Percentiles rank a stretch among this genome's conserved stretches.
phyloP scores from a whole-genome alignment of 2,113 vertebrate genomes.

The Pungitius pungitius region DNA sequence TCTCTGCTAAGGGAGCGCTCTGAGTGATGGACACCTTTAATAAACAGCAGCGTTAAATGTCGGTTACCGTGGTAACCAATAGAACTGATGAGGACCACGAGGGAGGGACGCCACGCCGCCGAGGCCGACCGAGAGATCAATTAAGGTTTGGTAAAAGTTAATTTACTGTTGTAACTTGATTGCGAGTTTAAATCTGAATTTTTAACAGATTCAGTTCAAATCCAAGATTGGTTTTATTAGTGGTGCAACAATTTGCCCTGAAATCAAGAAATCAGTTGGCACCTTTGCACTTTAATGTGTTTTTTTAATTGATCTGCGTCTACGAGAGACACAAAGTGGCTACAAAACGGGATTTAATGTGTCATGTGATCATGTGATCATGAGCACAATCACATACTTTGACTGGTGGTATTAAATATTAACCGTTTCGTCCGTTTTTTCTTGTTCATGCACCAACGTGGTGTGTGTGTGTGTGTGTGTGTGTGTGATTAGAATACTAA shows the following conservation, averaged over 20 bases:
- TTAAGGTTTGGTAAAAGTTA: not conserved
- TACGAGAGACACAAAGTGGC: no score
- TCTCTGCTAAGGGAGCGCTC: no score
- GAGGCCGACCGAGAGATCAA: not conserved
- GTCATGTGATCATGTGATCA: no score
- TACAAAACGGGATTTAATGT: not conserved
- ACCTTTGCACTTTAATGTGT: not conserved
- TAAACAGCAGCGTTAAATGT: not conserved
- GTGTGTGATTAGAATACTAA: constrained; percentile 29
- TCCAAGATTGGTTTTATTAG: not conserved
- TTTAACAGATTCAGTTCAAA: not conserved
- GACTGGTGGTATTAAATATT: no score
- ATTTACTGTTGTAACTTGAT: not conserved
- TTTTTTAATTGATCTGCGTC: not conserved
- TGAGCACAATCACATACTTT: no score
- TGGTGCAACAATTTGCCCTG: not conserved
- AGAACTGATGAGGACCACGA: not conserved
- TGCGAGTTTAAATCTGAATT: not conserved
- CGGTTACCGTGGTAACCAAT: not conserved
- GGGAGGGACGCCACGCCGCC: not conserved
- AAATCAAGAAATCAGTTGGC: not conserved
- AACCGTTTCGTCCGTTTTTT: not conserved
- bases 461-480: constrained; percentile 3
- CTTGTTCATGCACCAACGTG: no score
- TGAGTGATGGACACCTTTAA: not conserved